phyloP scores from a whole-genome alignment of 2,113 vertebrate genomes.

The Strix uralensis region DNA sequence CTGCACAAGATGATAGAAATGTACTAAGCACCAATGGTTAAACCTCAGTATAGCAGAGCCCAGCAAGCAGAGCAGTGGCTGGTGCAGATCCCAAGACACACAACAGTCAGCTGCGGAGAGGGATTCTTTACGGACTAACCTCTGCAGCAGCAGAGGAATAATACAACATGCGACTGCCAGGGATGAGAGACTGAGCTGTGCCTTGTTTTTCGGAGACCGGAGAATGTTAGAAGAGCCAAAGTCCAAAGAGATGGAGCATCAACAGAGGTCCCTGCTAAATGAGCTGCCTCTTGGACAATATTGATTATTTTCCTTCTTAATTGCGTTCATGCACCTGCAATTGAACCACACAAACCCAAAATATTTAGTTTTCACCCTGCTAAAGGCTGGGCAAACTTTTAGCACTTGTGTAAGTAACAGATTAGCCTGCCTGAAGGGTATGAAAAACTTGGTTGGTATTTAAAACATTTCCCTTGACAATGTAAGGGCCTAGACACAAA shows the following conservation, averaged over 20 bases:
- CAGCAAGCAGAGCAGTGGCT: not conserved
- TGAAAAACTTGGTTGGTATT: not conserved
- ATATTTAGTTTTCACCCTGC: not conserved
- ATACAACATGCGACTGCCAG: not conserved
- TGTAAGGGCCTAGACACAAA: not conserved
- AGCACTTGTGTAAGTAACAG: not conserved
- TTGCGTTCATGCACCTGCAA: not conserved
- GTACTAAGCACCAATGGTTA: not conserved
- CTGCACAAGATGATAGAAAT: not conserved
- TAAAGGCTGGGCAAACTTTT: not conserved
- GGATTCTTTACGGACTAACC: not conserved
- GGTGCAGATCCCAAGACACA: not conserved
- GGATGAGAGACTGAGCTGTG: not conserved
- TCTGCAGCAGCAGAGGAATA: not conserved
- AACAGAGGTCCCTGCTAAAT: not conserved
- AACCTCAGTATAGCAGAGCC: not conserved
- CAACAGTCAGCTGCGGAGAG: rapidly evolving
- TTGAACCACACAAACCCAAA: not conserved
- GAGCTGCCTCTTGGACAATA: not conserved
- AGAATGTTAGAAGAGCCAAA: not conserved
- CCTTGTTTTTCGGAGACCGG: not conserved
- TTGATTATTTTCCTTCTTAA: not conserved
- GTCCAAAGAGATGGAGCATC: not conserved
- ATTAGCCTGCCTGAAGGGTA: not conserved
- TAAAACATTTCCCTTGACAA: not conserved